Evolutionary conservation across 2,888 invertebrate genomes (phyloP), one percentile per base, ranked within the genome.

Genomic region (Aproaerema taeniolella): DNA sequence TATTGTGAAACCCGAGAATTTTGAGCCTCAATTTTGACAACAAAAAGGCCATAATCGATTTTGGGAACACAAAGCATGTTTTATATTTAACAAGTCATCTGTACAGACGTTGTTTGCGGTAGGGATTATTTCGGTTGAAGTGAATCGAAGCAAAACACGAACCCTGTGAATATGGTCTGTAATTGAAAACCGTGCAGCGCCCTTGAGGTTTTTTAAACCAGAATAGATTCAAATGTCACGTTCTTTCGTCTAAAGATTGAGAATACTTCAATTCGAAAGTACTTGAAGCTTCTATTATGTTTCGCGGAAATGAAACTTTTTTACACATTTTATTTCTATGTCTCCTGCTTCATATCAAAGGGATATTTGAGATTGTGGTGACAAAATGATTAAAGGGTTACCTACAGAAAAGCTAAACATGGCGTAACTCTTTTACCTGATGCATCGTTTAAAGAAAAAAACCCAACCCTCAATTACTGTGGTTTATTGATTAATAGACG

Each of bases 41-140:
- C 86, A 85, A 85, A 86, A 85, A 85, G 83, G 73, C 76, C 68
- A 74, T 85, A 86, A 86, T 86, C 86, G 86, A 85, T 85, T 86
- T 83, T 76, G 60, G 69, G 67, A 61, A 50, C 63, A 82, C 82
- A 86, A 85, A 81, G 68, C 68, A 53, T 51, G 77, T 66, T 81
- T 85, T 85, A 81, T 86, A 79, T 82, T 79, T 86, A 80, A 78
- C 83, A 80, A 83, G 80, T 81, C 82, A 75, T 77, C 81, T 82
- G 82, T 73, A 76, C 70, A 70, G 69, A 66, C 70, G 72, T 61
- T 86, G 86, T 85, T 86, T 86, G 86, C 77, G 83, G 85, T 85
- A 68, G 68, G 78, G 86, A 86, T 86, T 86, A 85, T 85, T 86
- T 85, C 81, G 86, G 82, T 68, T 82, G 83, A 65, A 85, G 77